Conservation (phyloP, 2,888 invertebrate genomes). For the Dione vanillae region DNA sequence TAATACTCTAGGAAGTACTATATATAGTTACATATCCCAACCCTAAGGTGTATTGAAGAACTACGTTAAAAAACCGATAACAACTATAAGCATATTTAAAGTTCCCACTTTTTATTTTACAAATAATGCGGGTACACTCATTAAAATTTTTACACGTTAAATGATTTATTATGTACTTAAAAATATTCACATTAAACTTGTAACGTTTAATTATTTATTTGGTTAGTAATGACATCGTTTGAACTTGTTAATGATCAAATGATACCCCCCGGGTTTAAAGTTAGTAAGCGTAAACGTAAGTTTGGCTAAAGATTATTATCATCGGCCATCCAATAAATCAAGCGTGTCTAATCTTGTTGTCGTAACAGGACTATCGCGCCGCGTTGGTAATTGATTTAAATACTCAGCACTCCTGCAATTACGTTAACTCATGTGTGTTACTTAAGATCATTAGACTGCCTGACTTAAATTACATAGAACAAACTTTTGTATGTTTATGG, state of each 20-base stretch:
- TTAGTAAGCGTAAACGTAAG: conserved; percentile 58
- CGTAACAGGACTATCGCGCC: conserved; percentile 64
- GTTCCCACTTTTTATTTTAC: not conserved
- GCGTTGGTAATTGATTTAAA: conserved; percentile 69
- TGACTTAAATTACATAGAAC: not conserved
- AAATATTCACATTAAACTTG: not conserved
- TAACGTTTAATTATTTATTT: conserved; percentile 6
- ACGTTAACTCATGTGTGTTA: conserved; percentile 8
- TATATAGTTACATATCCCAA: too few species aligned
- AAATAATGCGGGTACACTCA: too few species aligned
- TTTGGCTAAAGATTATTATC: conserved; percentile 66
- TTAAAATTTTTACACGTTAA: not conserved
- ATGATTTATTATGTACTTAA: not conserved
- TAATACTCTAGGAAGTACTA: too few species aligned
- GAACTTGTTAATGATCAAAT: conserved; percentile 29
- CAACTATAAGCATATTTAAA: too few species aligned
- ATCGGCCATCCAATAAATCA: conserved; percentile 60
- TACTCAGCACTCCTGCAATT: conserved; percentile 48
- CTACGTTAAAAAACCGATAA: too few species aligned
- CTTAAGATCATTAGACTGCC: conserved; percentile 2
- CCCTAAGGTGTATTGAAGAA: too few species aligned
- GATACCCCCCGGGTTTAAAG: conserved; percentile 39
- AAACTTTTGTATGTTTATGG: not conserved
- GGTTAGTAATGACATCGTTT: conserved; percentile 10
- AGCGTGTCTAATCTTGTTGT: conserved; percentile 70